These are phyloP conservation scores for Rugalucina vietnamica DNA, from an alignment of 2,888 invertebrate genomes.

Conservation along the genomic window DNA sequence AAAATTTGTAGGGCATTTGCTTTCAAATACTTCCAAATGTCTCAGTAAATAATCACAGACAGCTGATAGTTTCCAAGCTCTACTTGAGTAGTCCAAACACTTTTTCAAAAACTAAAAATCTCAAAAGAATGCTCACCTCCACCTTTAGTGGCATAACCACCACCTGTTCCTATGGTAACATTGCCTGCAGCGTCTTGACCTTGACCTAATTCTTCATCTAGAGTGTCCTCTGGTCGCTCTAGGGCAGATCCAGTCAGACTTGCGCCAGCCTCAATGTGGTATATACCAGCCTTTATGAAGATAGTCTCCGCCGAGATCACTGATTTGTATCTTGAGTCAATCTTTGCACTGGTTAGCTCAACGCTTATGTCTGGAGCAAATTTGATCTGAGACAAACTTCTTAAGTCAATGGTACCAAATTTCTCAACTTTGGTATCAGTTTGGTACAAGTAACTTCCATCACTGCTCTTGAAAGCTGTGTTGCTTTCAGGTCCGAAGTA, in stretches of 20 bases:
- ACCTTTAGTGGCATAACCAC: conserved; percentile 71
- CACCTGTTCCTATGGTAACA: conserved; percentile 63
- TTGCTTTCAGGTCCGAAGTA: conserved; percentile 66
- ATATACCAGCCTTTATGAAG: conserved; percentile 52
- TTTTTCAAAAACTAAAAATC: no score
- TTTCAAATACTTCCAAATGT: no score
- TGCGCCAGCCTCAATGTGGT: conserved; percentile 73
- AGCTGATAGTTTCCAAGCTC: no score
- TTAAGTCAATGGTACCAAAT: conserved; percentile 69
- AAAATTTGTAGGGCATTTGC: no score
- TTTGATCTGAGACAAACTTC: conserved; percentile 66
- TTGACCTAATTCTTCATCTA: conserved; percentile 62
- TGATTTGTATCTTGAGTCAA: conserved; percentile 69
- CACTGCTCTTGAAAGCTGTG: conserved; percentile 61
- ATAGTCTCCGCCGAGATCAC: conserved; percentile 73
- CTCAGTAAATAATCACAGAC: no score
- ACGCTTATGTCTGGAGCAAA: conserved; percentile 66
- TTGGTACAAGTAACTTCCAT: conserved; percentile 51
- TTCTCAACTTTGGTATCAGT: conserved; percentile 58
- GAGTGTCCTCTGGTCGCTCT: conserved; percentile 67
- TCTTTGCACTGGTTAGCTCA: conserved; percentile 53
- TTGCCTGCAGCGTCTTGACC: conserved; percentile 44
- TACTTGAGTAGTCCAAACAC: no score
- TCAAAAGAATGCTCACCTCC: no score
- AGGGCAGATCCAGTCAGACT: conserved; percentile 68